Base-by-base conservation (phyloP, 1,140 invertebrate species). In the Bombus soroeensis region DNA sequence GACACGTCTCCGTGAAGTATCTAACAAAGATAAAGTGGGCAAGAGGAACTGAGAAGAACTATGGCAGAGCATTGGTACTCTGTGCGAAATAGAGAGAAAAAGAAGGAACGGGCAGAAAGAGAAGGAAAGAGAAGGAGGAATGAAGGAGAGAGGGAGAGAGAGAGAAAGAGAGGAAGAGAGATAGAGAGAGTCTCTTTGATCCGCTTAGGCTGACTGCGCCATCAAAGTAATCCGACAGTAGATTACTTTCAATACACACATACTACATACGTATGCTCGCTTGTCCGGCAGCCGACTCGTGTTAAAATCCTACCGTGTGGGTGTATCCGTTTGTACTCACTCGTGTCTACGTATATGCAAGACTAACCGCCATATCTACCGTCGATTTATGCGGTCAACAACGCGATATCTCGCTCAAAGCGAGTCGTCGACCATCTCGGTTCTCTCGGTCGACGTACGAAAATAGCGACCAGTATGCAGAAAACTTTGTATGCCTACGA, bases 181-280 rank as follows among this genome's bases (percentile, higher is more conserved):
- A 37, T 13, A 32, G 39, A 28, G 41, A 59, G 28, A 66, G 86
- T 75, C 80, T 83, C 89, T 91, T 91, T 91, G 90, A 91, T 91
- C 90, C 90, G 90, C 90, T 91, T 91, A 91, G 85, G 82, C 74
- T 71, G 85, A 79, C 81, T 84, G 53, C 53, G 80, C 87, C 87
- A 85, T 91, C 90, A 91, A 91, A 91, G 90, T 91, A 91, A 91
- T 91, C 90, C 90, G 90, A 87, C 89, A 86, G 89, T 91, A 89
- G 90, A 91, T 91, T 91, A 91, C 90, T 91, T 89, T 87, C 85
- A 76, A 91, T 91, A 88, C 78, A 87, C 57, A 71, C 79, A 81
- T 79, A 86, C 25, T 91, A 86, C 78, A 87, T 68, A 71, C 79
- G 83, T 81, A 86, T 25, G 64, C 78, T n/a, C 25, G 74, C 47